Conservation (phyloP, 35 echinoderm and acorn worm genomes). For the Lytechinus variegatus region DNA sequence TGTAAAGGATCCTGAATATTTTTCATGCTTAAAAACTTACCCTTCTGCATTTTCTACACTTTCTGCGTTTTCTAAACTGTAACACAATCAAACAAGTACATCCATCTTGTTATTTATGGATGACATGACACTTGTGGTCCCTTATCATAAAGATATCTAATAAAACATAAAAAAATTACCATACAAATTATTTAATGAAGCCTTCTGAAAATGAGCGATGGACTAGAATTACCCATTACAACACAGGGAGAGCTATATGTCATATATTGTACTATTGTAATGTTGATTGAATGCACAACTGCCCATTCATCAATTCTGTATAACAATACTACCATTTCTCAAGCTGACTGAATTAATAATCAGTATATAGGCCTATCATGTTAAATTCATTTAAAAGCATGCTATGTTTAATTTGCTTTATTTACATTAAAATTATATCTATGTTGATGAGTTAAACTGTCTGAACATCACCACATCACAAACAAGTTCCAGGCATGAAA, state of each 20-base stretch:
- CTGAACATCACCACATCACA: background rate
- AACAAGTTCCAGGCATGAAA: background rate
- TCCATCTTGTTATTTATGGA: background rate
- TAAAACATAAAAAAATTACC: background rate
- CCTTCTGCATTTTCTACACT: constrained; percentile 25
- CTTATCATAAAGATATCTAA: background rate
- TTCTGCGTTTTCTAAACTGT: constrained; percentile 35
- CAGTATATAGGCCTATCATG: background rate
- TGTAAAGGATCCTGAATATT: background rate
- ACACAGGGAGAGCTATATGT: background rate
- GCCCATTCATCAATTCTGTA: background rate
- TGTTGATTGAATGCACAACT: background rate
- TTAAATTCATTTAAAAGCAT: background rate
- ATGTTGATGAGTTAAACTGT: background rate
- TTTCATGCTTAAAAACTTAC: constrained; percentile 25
- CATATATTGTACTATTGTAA: background rate
- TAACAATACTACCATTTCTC: background rate
- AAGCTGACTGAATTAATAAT: background rate
- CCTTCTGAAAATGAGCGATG: background rate
- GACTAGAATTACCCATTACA: background rate
- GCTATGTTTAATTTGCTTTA: background rate
- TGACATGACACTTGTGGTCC: background rate
- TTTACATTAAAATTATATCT: background rate
- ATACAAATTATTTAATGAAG: background rate
- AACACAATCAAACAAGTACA: constrained; percentile 34